Evolutionary conservation across 1,140 invertebrate genomes (phyloP).

Genomic region (Spodoptera frugiperda): DNA sequence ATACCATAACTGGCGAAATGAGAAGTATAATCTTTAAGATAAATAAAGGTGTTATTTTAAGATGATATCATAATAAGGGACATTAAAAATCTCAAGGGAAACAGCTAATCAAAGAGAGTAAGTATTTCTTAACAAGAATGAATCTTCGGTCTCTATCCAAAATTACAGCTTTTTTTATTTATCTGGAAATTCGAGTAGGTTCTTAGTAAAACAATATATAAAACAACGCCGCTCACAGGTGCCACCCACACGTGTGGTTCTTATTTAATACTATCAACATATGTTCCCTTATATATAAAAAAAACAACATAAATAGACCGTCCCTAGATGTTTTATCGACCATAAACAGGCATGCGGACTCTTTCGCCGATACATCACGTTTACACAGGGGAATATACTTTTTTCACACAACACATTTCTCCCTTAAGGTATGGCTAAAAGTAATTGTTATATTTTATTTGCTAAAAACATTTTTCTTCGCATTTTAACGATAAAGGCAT

Average conservation of each 20-base stretch:
- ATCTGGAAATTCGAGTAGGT: background rate
- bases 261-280: conserved; percentile 72
- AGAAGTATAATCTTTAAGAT: too few relatives aligned
- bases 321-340: conserved; percentile 75
- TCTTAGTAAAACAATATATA: conserved; percentile 8
- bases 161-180: background rate
- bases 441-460: background rate
- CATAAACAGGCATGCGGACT: conserved; percentile 75
- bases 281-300: conserved; percentile 73
- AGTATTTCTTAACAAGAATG: too few relatives aligned
- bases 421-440: conserved; percentile 22
- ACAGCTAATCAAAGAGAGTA: too few relatives aligned
- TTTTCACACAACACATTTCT: conserved; percentile 50
- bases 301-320: conserved; percentile 72
- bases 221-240: conserved; percentile 54
- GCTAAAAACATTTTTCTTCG: too few relatives aligned
- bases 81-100: too few relatives aligned
- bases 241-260: conserved; percentile 55
- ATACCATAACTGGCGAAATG: too few relatives aligned
- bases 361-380: conserved; percentile 66
- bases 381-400: conserved; percentile 50
- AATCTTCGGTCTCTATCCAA: background rate
- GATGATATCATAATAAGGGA: too few relatives aligned
- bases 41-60: too few relatives aligned
- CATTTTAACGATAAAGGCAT: too few relatives aligned